Percentiles rank a stretch among this genome's conserved stretches.
Evolutionary conservation across 2,888 invertebrate species (phyloP).

Genomic region (Calameuta pallipes): DNA sequence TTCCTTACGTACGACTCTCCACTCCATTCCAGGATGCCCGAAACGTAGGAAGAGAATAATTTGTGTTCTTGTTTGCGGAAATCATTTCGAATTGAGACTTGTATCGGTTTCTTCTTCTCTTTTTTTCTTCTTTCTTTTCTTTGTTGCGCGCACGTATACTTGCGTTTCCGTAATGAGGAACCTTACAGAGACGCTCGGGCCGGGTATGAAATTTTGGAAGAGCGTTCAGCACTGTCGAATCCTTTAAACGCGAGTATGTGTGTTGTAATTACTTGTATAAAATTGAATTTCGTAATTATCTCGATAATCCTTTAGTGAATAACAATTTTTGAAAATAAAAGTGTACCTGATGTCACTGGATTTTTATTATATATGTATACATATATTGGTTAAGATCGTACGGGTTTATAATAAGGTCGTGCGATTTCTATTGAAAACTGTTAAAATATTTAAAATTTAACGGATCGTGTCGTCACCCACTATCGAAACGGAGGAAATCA

Average conservation of each 20-base stretch:
- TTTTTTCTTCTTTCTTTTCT: neutral
- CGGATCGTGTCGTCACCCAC: neutral
- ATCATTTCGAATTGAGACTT: neutral
- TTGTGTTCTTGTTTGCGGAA: neutral
- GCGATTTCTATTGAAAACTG: neutral
- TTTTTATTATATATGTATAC: neutral
- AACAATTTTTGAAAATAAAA: neutral
- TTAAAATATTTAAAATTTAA: neutral
- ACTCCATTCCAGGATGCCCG: neutral
- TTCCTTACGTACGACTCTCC: neutral
- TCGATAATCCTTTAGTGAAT: neutral
- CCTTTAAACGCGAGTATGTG: neutral
- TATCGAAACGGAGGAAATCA: neutral
- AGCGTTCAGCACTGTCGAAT: neutral
- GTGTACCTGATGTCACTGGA: neutral
- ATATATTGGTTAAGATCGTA: neutral
- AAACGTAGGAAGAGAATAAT: neutral
- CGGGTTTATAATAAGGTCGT: neutral
- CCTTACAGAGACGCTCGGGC: neutral
- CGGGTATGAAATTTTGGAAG: neutral
- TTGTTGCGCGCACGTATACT: neutral
- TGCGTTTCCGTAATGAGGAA: neutral
- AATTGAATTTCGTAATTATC: neutral
- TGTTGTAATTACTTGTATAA: neutral
- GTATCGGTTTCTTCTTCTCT: neutral